phyloP scores from a whole-genome alignment of 1,140 invertebrate genomes.

The Coptotermes formosanus region DNA sequence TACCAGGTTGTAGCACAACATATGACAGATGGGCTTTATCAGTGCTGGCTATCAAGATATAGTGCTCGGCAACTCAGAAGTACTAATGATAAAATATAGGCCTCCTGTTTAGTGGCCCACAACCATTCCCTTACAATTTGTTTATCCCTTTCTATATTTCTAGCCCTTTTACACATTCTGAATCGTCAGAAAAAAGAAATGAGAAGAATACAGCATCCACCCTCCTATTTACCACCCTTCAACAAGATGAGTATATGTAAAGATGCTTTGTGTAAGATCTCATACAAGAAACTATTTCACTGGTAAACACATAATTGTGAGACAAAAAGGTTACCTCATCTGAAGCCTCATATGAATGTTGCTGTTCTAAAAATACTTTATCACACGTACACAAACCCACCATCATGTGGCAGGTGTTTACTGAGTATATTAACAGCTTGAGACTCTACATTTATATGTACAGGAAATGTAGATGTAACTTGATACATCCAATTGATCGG shows the following conservation, averaged over 20 bases:
- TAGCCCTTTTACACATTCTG: not conserved
- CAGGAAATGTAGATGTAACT: not conserved
- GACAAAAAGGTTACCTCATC: not conserved
- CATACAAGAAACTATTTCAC: not conserved
- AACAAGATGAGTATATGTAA: not conserved
- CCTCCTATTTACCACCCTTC: not conserved
- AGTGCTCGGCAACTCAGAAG: not conserved
- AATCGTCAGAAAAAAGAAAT: not conserved
- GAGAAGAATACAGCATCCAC: not conserved
- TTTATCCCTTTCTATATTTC: constrained; percentile 17
- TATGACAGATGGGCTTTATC: not conserved
- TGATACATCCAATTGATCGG: not conserved
- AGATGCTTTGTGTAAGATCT: not conserved
- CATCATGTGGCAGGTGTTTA: not conserved
- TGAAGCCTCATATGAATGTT: not conserved
- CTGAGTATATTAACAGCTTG: not conserved
- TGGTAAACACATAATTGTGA: not conserved
- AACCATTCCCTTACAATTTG: not conserved
- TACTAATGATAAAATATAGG: not conserved
- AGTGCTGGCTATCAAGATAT: constrained; percentile 5
- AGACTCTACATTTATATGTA: not conserved
- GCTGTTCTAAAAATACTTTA: constrained; percentile 6
- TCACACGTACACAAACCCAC: not conserved
- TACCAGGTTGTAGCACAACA: not conserved
- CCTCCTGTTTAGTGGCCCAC: constrained; percentile 3